phyloP scores from a whole-genome alignment of 2,113 vertebrate genomes.

The Candoia aspera region DNA sequence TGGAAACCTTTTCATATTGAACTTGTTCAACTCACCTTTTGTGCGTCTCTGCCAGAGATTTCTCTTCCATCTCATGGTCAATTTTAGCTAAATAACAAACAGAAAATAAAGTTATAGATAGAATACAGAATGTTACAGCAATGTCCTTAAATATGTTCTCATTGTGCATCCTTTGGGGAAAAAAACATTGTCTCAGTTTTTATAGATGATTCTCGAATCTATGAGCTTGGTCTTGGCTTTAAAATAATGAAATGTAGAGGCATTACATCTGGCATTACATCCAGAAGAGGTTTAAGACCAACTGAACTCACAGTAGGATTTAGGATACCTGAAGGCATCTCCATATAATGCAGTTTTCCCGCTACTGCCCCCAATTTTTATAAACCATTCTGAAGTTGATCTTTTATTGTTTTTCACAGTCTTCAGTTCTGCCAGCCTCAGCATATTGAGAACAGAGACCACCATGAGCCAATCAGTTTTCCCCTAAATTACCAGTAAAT shows the following conservation, averaged over 20 bases:
- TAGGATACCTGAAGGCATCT: background rate
- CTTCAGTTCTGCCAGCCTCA: background rate
- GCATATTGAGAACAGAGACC: background rate
- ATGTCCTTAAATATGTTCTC: background rate
- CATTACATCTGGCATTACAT: background rate
- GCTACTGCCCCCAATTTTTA: background rate
- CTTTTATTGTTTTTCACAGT: background rate
- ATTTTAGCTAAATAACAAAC: constrained; percentile 82
- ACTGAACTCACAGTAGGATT: background rate
- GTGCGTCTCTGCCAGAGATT: constrained; percentile 83
- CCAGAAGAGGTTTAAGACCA: background rate
- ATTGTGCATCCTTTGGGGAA: background rate
- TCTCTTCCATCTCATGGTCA: constrained; percentile 89
- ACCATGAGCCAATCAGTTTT: background rate
- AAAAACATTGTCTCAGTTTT: background rate
- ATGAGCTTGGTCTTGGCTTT: background rate
- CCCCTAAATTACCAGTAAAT: background rate
- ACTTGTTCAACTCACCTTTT: constrained; percentile 80
- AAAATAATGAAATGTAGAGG: background rate
- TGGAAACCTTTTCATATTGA: background rate
- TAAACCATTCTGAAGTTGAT: background rate
- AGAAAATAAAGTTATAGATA: constrained; percentile 42
- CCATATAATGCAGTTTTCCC: background rate
- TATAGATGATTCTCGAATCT: background rate
- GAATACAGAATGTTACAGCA: background rate